Evolutionary conservation across 2,797 vertebrate genomes (phyloP).

Genomic region (Girardinus metallicus): DNA sequence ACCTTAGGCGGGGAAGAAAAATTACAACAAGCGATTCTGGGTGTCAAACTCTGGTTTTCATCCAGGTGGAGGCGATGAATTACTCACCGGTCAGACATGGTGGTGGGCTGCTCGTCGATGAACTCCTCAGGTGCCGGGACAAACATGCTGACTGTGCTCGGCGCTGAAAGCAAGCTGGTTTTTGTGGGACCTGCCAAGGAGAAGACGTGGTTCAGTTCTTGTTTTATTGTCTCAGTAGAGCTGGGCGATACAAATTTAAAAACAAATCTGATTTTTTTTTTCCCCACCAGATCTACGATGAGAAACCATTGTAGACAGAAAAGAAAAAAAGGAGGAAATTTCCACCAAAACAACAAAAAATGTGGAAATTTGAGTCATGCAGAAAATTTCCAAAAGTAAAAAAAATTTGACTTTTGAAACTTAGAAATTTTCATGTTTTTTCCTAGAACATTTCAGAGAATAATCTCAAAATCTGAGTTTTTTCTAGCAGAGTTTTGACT

Average conservation of each 20-base stretch:
- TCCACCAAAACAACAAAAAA: no score
- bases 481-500: no score
- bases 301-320: no score
- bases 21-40: conserved; percentile 1
- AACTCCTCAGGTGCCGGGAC: conserved; percentile 98
- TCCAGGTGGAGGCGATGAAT: background rate
- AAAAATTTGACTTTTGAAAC: no score
- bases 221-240: background rate
- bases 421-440: no score
- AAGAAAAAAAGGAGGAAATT: no score
- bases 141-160: conserved; percentile 98
- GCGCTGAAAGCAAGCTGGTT: conserved; percentile 95
- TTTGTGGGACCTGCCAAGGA: conserved; percentile 88
- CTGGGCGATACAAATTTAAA: background rate
- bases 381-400: no score
- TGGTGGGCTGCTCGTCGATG: conserved; percentile 94
- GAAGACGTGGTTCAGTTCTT: background rate
- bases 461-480: no score
- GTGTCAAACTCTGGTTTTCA: background rate
- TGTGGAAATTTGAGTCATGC: no score
- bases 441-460: no score
- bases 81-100: conserved; percentile 95
- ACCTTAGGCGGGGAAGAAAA: conserved; percentile 76
- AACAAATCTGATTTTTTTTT: no score
- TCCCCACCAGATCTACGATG: no score